Conservation (phyloP, 2,888 invertebrate genomes). For the Tenodera sinensis region DNA sequence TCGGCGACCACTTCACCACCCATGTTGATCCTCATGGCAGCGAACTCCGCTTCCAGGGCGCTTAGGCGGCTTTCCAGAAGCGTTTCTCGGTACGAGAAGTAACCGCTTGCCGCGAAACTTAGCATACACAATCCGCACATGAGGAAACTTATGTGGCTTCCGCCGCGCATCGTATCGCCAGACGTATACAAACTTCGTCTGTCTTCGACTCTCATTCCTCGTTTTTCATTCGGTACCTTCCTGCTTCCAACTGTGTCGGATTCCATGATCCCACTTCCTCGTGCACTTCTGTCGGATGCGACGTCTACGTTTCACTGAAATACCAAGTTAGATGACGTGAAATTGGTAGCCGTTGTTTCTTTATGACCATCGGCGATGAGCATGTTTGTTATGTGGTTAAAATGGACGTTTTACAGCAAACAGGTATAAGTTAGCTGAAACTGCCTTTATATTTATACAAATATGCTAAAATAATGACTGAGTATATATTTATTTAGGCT, state of each 20-base stretch:
- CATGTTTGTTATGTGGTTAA: not conserved
- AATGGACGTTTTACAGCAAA: not conserved
- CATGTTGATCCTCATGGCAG: conserved; percentile 37
- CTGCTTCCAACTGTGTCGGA: conserved; percentile 8
- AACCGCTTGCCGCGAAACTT: conserved; percentile 59
- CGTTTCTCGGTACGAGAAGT: conserved; percentile 56
- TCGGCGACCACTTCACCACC: conserved; percentile 52
- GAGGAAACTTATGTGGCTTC: conserved; percentile 42
- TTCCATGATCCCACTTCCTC: conserved; percentile 7
- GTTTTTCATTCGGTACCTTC: conserved; percentile 13
- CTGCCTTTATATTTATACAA: not conserved
- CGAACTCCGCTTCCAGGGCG: conserved; percentile 55
- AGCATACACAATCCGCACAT: conserved; percentile 61
- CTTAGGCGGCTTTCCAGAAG: conserved; percentile 52
- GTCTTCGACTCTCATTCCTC: not conserved
- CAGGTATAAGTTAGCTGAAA: not conserved
- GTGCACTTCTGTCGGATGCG: not conserved
- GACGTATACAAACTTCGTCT: not conserved
- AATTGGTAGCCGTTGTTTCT: not conserved
- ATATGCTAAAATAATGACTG: not conserved
- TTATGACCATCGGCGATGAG: not conserved
- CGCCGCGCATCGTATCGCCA: not conserved
- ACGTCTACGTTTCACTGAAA: not conserved
- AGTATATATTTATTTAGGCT: not conserved
- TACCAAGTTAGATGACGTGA: not conserved